These are phyloP conservation scores for Alentia gelatinosa DNA, from an alignment of 2,888 invertebrate species.

Conservation along the genomic window DNA sequence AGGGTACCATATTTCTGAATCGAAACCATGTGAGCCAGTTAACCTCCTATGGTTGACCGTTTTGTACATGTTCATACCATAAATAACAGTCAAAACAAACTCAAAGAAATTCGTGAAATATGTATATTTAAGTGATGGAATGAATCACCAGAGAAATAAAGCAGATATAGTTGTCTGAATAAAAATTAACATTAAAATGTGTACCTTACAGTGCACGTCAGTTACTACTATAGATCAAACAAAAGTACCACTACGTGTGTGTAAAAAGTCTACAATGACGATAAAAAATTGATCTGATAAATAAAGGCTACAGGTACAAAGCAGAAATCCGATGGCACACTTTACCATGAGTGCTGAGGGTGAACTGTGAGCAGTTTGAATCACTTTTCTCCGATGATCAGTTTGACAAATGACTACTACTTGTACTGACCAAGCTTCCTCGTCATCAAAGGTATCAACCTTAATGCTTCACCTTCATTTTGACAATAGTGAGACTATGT, in stretches of 20 bases:
- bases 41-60: slow-evolving; percentile 20
- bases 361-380: neutral
- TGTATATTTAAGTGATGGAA: slow-evolving; percentile 43
- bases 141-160: slow-evolving; percentile 25
- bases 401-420: neutral
- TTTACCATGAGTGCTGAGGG: slow-evolving; percentile 40
- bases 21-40: neutral
- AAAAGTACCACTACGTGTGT: neutral
- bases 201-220: slow-evolving; percentile 48
- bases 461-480: neutral
- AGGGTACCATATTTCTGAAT: neutral
- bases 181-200: slow-evolving; percentile 17
- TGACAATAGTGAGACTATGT: neutral
- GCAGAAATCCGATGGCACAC: slow-evolving; percentile 45
- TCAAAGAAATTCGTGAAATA: slow-evolving; percentile 40
- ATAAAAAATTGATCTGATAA: neutral
- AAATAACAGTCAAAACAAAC: slow-evolving; percentile 43
- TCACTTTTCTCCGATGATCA: slow-evolving; percentile 24
- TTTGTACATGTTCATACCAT: slow-evolving; percentile 38
- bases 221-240: slow-evolving; percentile 23
- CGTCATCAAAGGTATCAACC: neutral
- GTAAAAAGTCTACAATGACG: slow-evolving; percentile 13
- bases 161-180: neutral
- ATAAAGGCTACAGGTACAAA: slow-evolving; percentile 2
- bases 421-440: neutral